phyloP scores from a whole-genome alignment of 2,113 vertebrate genomes.

The Ciconia maguari region DNA sequence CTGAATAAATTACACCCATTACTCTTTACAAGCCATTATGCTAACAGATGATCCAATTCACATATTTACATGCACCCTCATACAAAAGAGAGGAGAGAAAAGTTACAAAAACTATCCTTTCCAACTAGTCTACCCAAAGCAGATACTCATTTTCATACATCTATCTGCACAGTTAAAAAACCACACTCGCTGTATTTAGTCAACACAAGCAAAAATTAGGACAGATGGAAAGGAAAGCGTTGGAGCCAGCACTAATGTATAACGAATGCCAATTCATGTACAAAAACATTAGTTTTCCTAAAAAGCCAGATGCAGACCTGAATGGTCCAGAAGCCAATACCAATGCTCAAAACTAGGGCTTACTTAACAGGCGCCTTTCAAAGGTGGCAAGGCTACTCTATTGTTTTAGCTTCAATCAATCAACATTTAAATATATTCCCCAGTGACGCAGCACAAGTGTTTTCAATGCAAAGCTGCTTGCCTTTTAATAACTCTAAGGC shows the following conservation, averaged over 20 bases:
- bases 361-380: neutral
- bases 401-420: neutral
- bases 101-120: neutral
- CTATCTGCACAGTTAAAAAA: neutral
- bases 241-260: neutral
- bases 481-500: neutral
- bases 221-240: conserved; percentile 5
- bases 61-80: neutral
- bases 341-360: neutral
- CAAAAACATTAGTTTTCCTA: conserved; percentile 26
- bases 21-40: neutral
- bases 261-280: neutral
- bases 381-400: neutral
- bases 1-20: neutral
- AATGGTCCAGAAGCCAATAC: neutral
- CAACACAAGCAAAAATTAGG: neutral
- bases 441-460: neutral
- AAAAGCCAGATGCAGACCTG: neutral
- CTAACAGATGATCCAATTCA: neutral
- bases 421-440: neutral
- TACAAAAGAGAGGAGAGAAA: neutral
- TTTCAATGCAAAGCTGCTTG: neutral
- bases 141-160: neutral
- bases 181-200: neutral
- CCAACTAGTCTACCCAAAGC: neutral